phyloP scores from a whole-genome alignment of 2,113 vertebrate genomes.

The Okapia johnstoni region DNA sequence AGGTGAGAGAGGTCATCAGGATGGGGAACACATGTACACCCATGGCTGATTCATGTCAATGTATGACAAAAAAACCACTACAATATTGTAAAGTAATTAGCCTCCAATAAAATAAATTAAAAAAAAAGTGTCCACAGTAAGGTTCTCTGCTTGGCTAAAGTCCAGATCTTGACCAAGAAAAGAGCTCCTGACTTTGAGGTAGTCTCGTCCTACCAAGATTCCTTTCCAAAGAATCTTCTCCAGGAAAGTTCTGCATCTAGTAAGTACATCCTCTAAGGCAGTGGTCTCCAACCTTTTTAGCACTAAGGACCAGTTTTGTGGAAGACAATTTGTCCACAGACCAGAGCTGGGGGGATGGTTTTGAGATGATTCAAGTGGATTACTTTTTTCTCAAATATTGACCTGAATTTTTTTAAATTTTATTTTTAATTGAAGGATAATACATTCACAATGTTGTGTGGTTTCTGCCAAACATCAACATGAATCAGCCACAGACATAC shows the following conservation, averaged over 20 bases:
- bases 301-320: background rate
- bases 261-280: background rate
- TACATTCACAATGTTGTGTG: background rate
- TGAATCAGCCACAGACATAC: background rate
- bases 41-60: background rate
- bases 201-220: background rate
- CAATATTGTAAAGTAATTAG: background rate
- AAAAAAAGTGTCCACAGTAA: background rate
- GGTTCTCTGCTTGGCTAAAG: background rate
- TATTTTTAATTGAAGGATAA: background rate
- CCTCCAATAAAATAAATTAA: background rate
- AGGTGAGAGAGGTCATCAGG: background rate
- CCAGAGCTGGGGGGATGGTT: background rate
- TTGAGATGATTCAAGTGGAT: background rate
- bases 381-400: background rate
- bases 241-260: too few species aligned
- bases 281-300: background rate
- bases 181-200: background rate
- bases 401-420: background rate
- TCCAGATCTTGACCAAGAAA: background rate
- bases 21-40: background rate
- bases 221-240: background rate
- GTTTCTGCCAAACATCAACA: background rate
- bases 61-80: background rate
- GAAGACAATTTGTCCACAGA: background rate